phyloP scores from a whole-genome alignment of 2,888 invertebrate genomes.

The Caenorhabditis sp. region DNA sequence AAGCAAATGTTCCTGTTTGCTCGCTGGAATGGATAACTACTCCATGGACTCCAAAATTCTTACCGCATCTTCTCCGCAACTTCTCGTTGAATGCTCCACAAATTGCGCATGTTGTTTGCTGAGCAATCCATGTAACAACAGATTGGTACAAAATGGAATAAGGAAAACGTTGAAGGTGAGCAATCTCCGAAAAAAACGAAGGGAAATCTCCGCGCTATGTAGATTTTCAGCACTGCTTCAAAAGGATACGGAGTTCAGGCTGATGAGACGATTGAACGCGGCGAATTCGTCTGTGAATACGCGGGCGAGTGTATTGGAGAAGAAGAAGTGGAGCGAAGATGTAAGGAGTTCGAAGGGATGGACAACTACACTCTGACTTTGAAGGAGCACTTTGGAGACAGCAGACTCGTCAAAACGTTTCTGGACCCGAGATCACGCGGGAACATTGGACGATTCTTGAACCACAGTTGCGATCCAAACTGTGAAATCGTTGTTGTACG shows the following conservation, averaged over 20 bases:
- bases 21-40: constrained; percentile 54
- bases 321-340: constrained; percentile 73
- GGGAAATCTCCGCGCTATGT: neutral
- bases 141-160: constrained; percentile 74
- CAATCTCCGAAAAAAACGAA: neutral
- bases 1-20: constrained; percentile 71
- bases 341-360: constrained; percentile 8
- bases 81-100: constrained; percentile 76
- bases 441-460: constrained; percentile 79
- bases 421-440: constrained; percentile 74
- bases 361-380: constrained; percentile 79
- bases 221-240: constrained; percentile 52
- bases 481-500: constrained; percentile 73
- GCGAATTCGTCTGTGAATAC: constrained; percentile 77
- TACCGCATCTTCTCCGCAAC: constrained; percentile 13
- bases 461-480: constrained; percentile 81
- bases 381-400: constrained; percentile 69
- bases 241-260: constrained; percentile 74
- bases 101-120: constrained; percentile 69
- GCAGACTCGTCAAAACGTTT: constrained; percentile 54
- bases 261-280: constrained; percentile 66
- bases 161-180: constrained; percentile 66
- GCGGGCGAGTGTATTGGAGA: constrained; percentile 73
- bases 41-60: constrained; percentile 32
- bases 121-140: constrained; percentile 71